Evolutionary conservation across 2,888 invertebrate genomes (phyloP), one percentile per base, ranked within the genome.

Genomic region (Agriopis aurantiaria): DNA sequence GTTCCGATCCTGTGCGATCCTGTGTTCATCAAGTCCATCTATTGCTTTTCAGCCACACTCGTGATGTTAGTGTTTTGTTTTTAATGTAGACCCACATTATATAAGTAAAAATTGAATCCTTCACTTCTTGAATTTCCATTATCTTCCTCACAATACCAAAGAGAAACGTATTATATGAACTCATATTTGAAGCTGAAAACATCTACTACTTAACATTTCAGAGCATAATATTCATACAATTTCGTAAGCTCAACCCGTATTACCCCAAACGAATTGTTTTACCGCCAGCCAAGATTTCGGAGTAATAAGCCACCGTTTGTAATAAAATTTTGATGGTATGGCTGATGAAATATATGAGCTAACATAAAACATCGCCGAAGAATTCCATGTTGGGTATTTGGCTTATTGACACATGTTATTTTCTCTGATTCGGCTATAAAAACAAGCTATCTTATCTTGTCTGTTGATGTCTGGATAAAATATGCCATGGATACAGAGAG

Each of bases 341-440:
- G 75, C 78, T 84, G 83, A 83, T 80, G 80, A 82, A 83, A 83
- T 83, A 85, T 82, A 74, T 73, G 68, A 81, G 69, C 75, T 72
- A 79, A 76, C 82, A 86, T 89, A 88, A 88, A 88, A 85, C 81
- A 82, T 80, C 83, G 84, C 83, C 82, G 83, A 83, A 81, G 79
- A 86, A 86, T 85, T 84, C 85, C 85, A 85, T 85, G 56, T 46
- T 59, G 63, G 79, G 78, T 76, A 79, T 78, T 82, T 77, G 80
- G 82, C 85, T 83, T 87, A 91, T 89, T 89, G 87, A 89, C 88
- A 87, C 85, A 85, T 89, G 89, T 89, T 89, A 90, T 90, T 90
- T 86, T 86, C 85, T 80, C 79, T 82, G 84, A 89, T 88, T 84
- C 75, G 83, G 78, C 83, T 88, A 85, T 90, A 91, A 91, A 91